Evolutionary conservation across 2,113 vertebrate species (phyloP), one percentile per base, ranked within the genome.

Genomic region (Actenoides lindsayi): DNA sequence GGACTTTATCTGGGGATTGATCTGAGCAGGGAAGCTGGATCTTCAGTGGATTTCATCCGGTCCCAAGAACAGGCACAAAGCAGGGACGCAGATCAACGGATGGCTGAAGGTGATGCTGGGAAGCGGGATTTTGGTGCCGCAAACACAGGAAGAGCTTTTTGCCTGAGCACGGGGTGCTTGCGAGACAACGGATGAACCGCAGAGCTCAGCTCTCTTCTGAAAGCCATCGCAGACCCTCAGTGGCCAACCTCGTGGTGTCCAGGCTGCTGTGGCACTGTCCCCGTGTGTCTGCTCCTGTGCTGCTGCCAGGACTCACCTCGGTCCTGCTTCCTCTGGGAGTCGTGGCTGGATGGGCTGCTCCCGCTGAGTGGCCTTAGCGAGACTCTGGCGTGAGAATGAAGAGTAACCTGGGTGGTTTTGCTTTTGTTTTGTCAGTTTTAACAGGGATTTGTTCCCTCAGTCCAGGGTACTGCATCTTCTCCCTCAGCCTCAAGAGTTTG

Each of bases 181-280:
- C 17, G 17, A 57, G 79, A 44, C 63, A 68, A 42, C 18, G 39
- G 70, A 25, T n/a, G 54, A 71, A 20, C n/a, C 25, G 13, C 35
- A 59, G 54, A 65, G 33, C 56, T 83, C 53, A 33, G 2, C n/a
- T 59, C 23, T 18, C 23, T 60, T 46, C 69, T 15, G 54, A 54
- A 86, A 53, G n/a, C 65, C 46, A 33, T 20, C 2, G 0, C 2
- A 44, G 74, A 28, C 25, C 0, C 0, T 21, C 0, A 0, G 77
- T 39, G 60, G 59, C 37, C 37, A 30, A 30, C 16, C 41, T 68
- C 37, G 1, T 1, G 31, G 74, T 67, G 82, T 14, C 57, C 37
- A 39, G 37, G 63, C 71, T 70, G 48, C 39, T 60, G 73, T 42
- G 16, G 2, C n/a, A 1, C 3, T 25, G 25, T 57, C 33, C 37